Evolutionary conservation across 2,888 invertebrate genomes (phyloP), one percentile per base, ranked within the genome.

Genomic region (Pycnomerus fuliginosus): DNA sequence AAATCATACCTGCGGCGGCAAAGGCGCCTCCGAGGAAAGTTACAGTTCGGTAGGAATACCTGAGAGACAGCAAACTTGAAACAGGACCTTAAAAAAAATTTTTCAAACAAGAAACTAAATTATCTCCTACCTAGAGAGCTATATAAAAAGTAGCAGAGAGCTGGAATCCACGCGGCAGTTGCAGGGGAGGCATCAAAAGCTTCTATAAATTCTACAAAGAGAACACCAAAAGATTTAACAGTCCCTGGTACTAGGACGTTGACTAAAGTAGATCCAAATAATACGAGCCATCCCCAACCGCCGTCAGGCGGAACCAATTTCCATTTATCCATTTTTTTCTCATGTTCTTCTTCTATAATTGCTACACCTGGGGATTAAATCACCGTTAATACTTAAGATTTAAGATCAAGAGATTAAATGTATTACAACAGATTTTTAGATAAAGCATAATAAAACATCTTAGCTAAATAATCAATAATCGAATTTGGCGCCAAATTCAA

Each of bases 181-280:
- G 87, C 78, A 1, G 85, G 80, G 1, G 85, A 79, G 0, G 87
- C 80, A 2, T 87, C 68, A 65, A 90, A 91, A 12, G 85, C 86
- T 55, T 87, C 85, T 45, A 87, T 75, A 69, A 91, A 89, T 64
- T 90, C 90, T 23, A 89, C 83, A 61, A 90, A 82, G 0, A 92
- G 74, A 0, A 92, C 90, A 8, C 92, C 91, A 62, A 91, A 91
- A 2, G 90, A 90, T 69, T 91, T 91, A 31, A 91, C 85, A 1
- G 88, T 90, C 23, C 91, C 91, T 3, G 91, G 90, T 22, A 91
- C 87, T 13, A 91, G 75, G 55, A 91, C 83, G 67, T 91, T 90
- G 39, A 91, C 90, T 62, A 90, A 70, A 39, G 90, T 88, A 2
- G 90, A 82, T 32, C 89, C 82, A 72, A 79, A 61, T 64, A 82